Percentiles rank a stretch among this genome's conserved stretches.
phyloP scores from a whole-genome alignment of 2,113 vertebrate genomes.

The Neolamprologus hecqui region DNA sequence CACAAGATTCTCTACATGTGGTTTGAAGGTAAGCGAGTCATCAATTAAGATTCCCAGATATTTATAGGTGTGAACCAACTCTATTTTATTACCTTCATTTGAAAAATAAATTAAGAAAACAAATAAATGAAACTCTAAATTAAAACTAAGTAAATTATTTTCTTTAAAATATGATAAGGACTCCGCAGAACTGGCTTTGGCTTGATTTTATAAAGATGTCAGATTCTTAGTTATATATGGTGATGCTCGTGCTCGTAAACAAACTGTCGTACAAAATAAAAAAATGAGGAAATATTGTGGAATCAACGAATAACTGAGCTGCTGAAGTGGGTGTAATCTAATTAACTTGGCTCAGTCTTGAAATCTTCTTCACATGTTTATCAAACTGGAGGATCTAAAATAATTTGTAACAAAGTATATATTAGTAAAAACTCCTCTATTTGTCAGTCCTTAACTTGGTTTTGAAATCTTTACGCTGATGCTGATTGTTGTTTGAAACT shows the following conservation, averaged over 20 bases:
- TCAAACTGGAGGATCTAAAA: neutral
- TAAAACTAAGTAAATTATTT: neutral
- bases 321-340: neutral
- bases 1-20: too few relatives aligned
- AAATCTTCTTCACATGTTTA: neutral
- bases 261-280: neutral
- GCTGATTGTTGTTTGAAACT: neutral
- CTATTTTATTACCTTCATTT: neutral
- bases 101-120: neutral
- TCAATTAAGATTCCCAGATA: too few relatives aligned
- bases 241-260: rapidly evolving
- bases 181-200: neutral
- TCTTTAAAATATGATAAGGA: neutral
- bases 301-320: neutral
- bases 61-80: too few relatives aligned
- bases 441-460: neutral
- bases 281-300: neutral
- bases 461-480: neutral
- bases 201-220: neutral
- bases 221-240: neutral
- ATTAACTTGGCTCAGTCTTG: neutral
- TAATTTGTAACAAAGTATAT: neutral
- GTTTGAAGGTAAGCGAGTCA: too few relatives aligned
- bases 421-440: neutral
- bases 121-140: neutral